These are phyloP conservation scores for Semaprochilodus insignis DNA, from an alignment of 2,797 vertebrate species.

Conservation along the genomic window DNA sequence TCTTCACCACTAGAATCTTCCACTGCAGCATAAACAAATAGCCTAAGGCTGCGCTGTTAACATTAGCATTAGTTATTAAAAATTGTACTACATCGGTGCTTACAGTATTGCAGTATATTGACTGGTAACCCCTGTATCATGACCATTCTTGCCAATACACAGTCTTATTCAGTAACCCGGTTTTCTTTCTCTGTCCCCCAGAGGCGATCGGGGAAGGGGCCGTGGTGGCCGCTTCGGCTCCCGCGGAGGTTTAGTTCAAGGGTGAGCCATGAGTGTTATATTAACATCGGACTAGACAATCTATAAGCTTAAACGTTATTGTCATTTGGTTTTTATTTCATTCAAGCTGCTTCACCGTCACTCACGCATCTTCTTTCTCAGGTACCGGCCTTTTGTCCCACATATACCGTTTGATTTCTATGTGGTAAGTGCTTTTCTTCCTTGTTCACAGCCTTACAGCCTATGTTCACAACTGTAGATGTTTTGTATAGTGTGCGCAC, in stretches of 20 bases:
- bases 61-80: too few species aligned
- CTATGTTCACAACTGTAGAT: too few species aligned
- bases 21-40: too few species aligned
- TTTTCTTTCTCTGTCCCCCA: slow-evolving; percentile 61
- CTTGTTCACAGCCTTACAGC: neutral
- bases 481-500: neutral
- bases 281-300: neutral
- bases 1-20: too few species aligned
- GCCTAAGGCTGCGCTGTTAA: too few species aligned
- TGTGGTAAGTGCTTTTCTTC: slow-evolving; percentile 83
- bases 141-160: too few species aligned
- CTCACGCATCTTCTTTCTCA: slow-evolving; percentile 59
- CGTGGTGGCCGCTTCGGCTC: slow-evolving; percentile 93
- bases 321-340: neutral
- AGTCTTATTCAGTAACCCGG: too few species aligned
- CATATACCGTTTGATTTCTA: slow-evolving; percentile 98
- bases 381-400: slow-evolving; percentile 96
- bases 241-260: slow-evolving; percentile 89
- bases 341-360: neutral
- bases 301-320: neutral
- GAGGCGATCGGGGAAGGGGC: slow-evolving; percentile 94
- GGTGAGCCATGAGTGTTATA: slow-evolving; percentile 76
- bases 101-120: too few species aligned
- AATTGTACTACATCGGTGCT: too few species aligned
- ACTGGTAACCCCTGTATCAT: too few species aligned